phyloP scores from a whole-genome alignment of 2,797 vertebrate species.

The Enteromius treurensis region DNA sequence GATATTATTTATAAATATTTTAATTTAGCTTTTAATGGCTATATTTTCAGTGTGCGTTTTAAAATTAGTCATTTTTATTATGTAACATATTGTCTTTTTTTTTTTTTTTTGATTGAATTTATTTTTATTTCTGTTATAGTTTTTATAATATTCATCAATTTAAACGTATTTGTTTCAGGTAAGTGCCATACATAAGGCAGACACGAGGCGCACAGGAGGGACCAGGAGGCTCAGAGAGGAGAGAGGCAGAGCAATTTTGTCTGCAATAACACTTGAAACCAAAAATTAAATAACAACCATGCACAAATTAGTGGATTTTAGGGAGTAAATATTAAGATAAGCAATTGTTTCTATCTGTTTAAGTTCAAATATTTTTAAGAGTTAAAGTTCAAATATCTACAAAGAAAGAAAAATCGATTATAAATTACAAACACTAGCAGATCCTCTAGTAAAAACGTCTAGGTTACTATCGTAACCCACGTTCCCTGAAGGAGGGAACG shows the following conservation, averaged over 20 bases:
- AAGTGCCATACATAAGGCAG: conserved; percentile 48
- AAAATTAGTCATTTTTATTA: too few species aligned
- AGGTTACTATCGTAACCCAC: too few species aligned
- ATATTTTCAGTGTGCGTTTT: too few species aligned
- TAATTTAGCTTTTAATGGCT: neutral
- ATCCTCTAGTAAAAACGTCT: neutral
- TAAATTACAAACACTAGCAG: neutral
- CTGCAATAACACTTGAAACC: neutral
- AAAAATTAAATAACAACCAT: neutral
- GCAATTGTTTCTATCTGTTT: too few species aligned
- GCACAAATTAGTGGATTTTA: neutral
- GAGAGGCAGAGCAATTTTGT: conserved; percentile 48
- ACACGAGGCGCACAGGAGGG: conserved; percentile 69
- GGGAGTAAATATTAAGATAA: neutral
- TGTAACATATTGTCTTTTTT: too few species aligned
- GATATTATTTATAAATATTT: neutral
- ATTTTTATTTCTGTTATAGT: too few species aligned
- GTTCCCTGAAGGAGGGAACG: too few species aligned
- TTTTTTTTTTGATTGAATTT: too few species aligned
- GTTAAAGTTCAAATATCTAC: neutral
- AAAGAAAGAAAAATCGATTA: neutral
- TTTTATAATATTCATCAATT: too few species aligned
- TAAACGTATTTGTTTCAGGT: too few species aligned
- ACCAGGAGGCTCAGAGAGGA: conserved; percentile 62
- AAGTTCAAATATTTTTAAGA: neutral